Percentiles rank a stretch among this genome's conserved stretches.
These are phyloP conservation scores for Archivesica marissinica DNA, from an alignment of 1,140 invertebrate species.

Conservation along the genomic window DNA sequence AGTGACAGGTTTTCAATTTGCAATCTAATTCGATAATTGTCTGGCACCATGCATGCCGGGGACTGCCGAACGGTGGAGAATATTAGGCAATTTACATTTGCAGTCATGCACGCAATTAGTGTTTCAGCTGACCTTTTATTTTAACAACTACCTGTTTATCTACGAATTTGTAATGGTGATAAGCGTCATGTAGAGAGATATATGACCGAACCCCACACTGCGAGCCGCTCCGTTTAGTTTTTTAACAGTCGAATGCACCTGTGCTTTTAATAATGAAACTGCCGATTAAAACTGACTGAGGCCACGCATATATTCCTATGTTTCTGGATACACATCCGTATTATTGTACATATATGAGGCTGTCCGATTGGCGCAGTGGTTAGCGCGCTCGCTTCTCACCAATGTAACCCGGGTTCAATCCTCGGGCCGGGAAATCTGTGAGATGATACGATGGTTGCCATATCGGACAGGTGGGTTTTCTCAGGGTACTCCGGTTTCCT, in stretches of 20 bases:
- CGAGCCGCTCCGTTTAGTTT: not conserved
- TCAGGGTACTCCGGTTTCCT: no score
- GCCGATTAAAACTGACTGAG: no score
- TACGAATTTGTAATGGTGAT: constrained; percentile 49
- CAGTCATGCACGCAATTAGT: constrained; percentile 52
- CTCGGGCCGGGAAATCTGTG: no score
- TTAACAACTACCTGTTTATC: constrained; percentile 55
- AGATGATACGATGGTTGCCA: no score
- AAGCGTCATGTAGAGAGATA: not conserved
- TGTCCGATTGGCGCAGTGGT: no score
- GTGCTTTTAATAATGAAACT: not conserved
- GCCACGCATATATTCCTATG: no score
- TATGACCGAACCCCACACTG: not conserved
- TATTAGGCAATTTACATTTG: constrained; percentile 36
- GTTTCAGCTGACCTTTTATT: constrained; percentile 28
- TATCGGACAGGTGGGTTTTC: no score
- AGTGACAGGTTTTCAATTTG: constrained; percentile 50
- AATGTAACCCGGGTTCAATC: no score
- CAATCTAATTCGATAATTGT: constrained; percentile 50
- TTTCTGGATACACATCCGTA: no score
- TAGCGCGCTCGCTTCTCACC: no score
- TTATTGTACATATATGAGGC: no score
- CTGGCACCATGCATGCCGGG: constrained; percentile 8
- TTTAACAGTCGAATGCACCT: constrained; percentile 10
- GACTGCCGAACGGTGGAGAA: constrained; percentile 4